Conservation (phyloP, 1,140 invertebrate genomes). For the Leptinotarsa lineolata region DNA sequence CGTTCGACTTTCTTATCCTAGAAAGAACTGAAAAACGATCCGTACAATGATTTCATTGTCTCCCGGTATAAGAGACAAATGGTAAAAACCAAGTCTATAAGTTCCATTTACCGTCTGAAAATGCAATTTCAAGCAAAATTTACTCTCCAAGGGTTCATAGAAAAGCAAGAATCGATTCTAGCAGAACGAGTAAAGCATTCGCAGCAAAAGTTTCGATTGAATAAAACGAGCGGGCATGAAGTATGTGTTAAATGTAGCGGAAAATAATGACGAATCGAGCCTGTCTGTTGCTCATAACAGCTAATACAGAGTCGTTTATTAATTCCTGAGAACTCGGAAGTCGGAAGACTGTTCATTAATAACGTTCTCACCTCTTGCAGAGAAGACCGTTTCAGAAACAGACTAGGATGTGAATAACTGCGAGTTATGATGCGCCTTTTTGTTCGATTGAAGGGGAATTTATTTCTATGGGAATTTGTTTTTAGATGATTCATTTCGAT, state of each 20-base stretch:
- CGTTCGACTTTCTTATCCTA: too few species aligned
- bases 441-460: too few species aligned
- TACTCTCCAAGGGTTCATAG: slow-evolving; percentile 11
- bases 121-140: slow-evolving; percentile 20
- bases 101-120: not conserved
- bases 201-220: slow-evolving; percentile 49
- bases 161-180: slow-evolving; percentile 25
- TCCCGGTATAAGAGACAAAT: too few species aligned
- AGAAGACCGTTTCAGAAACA: slow-evolving; percentile 52
- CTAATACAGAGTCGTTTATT: slow-evolving; percentile 57
- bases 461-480: too few species aligned
- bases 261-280: slow-evolving; percentile 59
- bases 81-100: not conserved
- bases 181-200: slow-evolving; percentile 24
- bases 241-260: slow-evolving; percentile 58
- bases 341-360: slow-evolving; percentile 53
- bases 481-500: too few species aligned
- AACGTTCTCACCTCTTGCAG: slow-evolving; percentile 52
- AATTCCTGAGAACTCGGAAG: slow-evolving; percentile 52
- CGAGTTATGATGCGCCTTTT: slow-evolving; percentile 48
- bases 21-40: too few species aligned
- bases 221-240: slow-evolving; percentile 54
- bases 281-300: slow-evolving; percentile 58
- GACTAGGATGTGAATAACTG: slow-evolving; percentile 53
- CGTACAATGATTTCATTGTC: too few species aligned